phyloP scores from a whole-genome alignment of 1,140 invertebrate species.

The Scylla paramamosain region DNA sequence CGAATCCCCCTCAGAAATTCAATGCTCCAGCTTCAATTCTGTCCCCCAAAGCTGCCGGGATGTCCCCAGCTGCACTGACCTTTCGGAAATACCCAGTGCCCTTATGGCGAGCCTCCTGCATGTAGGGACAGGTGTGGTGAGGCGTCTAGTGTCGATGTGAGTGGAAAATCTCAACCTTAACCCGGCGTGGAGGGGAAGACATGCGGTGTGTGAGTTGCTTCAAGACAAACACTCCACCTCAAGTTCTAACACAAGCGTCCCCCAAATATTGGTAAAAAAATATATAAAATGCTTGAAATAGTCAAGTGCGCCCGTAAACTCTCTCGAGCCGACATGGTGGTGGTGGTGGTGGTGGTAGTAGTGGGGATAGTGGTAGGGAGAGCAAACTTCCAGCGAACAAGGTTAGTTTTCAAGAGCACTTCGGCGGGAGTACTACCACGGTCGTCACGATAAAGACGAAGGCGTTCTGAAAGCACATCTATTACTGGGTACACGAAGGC shows the following conservation, averaged over 20 bases:
- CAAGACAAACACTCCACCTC: not conserved
- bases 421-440: not conserved
- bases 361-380: not conserved
- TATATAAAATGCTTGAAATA: not conserved
- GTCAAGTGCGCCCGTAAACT: not conserved
- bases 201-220: slow-evolving; percentile 2
- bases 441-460: slow-evolving; percentile 9
- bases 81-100: not conserved
- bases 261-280: not conserved
- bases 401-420: slow-evolving; percentile 22
- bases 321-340: not conserved
- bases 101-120: not conserved
- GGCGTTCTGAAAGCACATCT: not conserved
- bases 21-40: not conserved
- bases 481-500: not conserved
- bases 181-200: not conserved
- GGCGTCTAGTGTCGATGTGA: not conserved
- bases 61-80: not conserved
- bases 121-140: not conserved
- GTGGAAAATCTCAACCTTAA: too few species aligned
- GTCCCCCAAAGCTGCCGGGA: not conserved
- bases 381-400: slow-evolving; percentile 22
- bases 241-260: not conserved
- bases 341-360: not conserved
- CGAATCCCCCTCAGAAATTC: not conserved